These are phyloP conservation scores for Sebastes diaconus DNA, from an alignment of 2,797 vertebrate species.

Conservation along the genomic window DNA sequence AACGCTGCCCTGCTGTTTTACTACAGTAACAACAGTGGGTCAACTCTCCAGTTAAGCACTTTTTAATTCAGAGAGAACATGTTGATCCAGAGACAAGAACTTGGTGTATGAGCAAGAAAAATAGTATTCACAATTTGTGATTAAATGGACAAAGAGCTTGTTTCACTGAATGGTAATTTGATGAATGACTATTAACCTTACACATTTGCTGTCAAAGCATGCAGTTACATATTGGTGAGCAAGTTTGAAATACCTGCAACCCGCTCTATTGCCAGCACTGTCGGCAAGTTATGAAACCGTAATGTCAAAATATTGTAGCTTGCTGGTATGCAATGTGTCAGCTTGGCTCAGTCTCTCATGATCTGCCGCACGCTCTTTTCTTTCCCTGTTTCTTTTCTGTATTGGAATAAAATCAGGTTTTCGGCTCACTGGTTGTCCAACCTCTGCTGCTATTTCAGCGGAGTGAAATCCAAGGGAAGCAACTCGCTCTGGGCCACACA, in stretches of 20 bases:
- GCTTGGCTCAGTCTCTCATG: neutral
- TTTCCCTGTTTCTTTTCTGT: neutral
- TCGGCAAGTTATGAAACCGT: conserved; percentile 23
- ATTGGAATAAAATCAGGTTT: conserved; percentile 9
- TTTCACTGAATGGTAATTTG: neutral
- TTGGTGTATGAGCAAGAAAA: neutral
- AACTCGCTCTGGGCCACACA: neutral
- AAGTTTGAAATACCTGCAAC: conserved; percentile 9
- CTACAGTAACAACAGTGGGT: neutral
- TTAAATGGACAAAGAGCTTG: neutral
- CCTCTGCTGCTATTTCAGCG: conserved; percentile 23
- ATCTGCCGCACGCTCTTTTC: conserved; percentile 2
- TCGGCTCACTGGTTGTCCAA: conserved; percentile 12
- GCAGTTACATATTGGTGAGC: neutral
- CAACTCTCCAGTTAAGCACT: neutral
- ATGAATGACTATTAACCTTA: neutral
- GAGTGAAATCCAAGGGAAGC: conserved; percentile 17
- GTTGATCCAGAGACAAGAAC: neutral
- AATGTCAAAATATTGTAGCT: conserved; percentile 6
- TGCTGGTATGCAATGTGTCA: neutral
- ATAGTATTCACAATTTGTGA: neutral
- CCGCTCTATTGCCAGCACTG: neutral
- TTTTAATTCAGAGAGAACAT: neutral
- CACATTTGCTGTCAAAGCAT: neutral
- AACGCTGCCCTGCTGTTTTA: neutral